phyloP scores from a whole-genome alignment of 2,113 vertebrate genomes.

The Bothrops jararaca region DNA sequence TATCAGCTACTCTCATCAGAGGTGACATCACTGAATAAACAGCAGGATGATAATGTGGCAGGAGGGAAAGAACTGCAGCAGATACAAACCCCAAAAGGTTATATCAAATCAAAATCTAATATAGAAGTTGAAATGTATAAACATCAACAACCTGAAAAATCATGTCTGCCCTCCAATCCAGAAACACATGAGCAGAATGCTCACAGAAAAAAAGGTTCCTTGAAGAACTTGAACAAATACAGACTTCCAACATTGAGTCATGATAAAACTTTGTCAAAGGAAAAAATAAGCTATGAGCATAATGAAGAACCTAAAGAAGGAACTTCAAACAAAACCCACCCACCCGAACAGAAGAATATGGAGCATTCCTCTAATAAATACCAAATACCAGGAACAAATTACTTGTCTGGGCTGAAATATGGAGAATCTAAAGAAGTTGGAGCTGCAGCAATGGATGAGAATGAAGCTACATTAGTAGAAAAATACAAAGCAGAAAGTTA shows the following conservation, averaged over 20 bases:
- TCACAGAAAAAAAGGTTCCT: not conserved
- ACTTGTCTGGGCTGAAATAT: slow-evolving; percentile 10
- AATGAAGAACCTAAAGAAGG: not conserved
- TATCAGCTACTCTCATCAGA: not conserved
- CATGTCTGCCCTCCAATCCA: not conserved
- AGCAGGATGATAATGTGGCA: not conserved
- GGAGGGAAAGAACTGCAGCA: slow-evolving; percentile 7
- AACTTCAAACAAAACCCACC: not conserved
- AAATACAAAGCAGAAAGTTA: slow-evolving; percentile 89
- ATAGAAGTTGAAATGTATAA: not conserved
- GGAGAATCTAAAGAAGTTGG: not conserved
- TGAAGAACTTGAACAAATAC: accelerated
- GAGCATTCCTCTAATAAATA: slow-evolving; percentile 34
- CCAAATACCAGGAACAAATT: not conserved
- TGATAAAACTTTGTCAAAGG: not conserved
- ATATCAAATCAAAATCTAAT: not conserved
- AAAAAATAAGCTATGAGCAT: not conserved
- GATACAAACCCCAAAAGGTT: not conserved
- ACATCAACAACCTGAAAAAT: not conserved
- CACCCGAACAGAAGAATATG: not conserved
- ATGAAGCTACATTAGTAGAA: slow-evolving; percentile 25
- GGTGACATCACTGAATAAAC: not conserved
- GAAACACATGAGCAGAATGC: not conserved
- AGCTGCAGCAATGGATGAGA: slow-evolving; percentile 20
- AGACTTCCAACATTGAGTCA: not conserved